Conservation (phyloP, 2,888 invertebrate species). For the Mimachlamys varia region DNA sequence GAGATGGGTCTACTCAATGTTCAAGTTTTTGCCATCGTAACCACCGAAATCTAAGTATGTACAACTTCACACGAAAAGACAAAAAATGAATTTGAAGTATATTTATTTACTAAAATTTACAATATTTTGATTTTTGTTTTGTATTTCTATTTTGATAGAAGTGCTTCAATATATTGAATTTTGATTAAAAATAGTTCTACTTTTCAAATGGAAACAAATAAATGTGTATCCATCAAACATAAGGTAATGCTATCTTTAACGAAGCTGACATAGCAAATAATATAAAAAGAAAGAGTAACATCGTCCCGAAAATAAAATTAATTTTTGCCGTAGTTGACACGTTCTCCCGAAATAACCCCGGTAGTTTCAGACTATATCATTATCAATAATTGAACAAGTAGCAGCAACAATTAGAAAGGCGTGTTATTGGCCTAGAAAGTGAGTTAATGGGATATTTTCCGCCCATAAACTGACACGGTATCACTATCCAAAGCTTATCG, state of each 20-base stretch:
- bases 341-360: not conserved
- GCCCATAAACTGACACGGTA: not conserved
- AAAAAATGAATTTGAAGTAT: not conserved
- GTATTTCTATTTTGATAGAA: too few species aligned
- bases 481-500: not conserved
- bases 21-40: not conserved
- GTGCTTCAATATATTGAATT: too few species aligned
- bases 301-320: not conserved
- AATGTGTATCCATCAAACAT: not conserved
- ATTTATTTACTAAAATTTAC: not conserved
- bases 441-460: not conserved
- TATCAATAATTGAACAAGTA: not conserved
- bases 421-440: conserved; percentile 14
- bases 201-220: not conserved
- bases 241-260: not conserved
- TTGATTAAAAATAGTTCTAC: too few species aligned
- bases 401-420: not conserved
- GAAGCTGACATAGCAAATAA: not conserved
- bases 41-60: not conserved
- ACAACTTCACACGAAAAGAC: not conserved
- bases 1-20: not conserved
- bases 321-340: conserved; percentile 4
- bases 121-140: not conserved
- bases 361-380: not conserved
- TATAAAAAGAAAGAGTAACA: not conserved